Evolutionary conservation across 1,140 invertebrate species (phyloP), one percentile per base, ranked within the genome.

Genomic region (Spodoptera litura): DNA sequence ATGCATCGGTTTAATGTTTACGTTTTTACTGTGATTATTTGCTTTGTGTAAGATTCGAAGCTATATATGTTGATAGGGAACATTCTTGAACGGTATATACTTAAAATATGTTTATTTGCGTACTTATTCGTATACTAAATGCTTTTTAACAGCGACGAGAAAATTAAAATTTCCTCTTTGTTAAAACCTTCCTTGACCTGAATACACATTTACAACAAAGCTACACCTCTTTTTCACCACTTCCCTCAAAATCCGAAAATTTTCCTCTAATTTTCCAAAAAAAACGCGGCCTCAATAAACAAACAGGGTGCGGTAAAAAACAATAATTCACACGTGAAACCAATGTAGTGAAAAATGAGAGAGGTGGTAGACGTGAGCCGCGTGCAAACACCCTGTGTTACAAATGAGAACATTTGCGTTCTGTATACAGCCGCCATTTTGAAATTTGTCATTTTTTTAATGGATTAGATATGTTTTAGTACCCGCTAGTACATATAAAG

Each of bases 341-440:
- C 93, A 93, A 94, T 94, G 93, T 93, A 93, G 90, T 94, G 93
- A 94, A 94, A 94, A 94, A 94, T 93, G 91, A 90, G 91, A 90
- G 89, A 91, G 90, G 85, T 86, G 81, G 84, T 79, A 81, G 82
- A 94, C 93, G 93, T 94, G 93, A 84, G 83, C 84, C 79, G 91
- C 87, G 89, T 94, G 86, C 31, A 64, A 86, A 85, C 88, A 82
- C 70, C 81, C 86, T 78, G 52, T 73, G 87, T 94, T 91, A 94
- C 91, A 93, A 93, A 94, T 91, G 91, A 92, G 88, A 79, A 78
- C 86, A 87, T 91, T 90, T 88, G 82, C 85, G 81, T 78, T 74
- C 80, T 59, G 35, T 71, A 49, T 73, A 78, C 15, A 13, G 13
- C 38, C 10, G 74, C 51, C 51, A 64, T 64, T 15, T 62, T 75